phyloP scores from a whole-genome alignment of 2,113 vertebrate genomes.

The Cyprinodon brontotheroides region DNA sequence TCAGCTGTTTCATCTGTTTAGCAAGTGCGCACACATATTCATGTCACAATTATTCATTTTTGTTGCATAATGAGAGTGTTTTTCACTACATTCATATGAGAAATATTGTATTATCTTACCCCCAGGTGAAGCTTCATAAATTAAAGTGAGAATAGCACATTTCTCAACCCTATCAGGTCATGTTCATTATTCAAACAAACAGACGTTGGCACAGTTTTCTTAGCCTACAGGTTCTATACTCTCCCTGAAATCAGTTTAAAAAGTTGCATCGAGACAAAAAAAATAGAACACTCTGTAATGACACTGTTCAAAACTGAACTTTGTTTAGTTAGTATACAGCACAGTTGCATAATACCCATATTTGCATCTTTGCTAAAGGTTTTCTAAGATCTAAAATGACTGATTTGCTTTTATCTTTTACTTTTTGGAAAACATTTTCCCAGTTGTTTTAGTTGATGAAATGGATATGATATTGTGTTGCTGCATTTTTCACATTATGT shows the following conservation, averaged over 20 bases:
- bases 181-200: constrained; percentile 70
- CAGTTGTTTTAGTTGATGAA: not conserved
- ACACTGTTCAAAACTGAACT: constrained; percentile 35
- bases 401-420: not conserved
- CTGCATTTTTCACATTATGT: constrained; percentile 9
- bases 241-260: constrained; percentile 52
- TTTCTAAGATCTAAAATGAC: constrained; percentile 10
- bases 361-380: constrained; percentile 16
- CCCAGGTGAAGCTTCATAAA: constrained; percentile 60
- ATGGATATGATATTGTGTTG: not conserved
- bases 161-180: constrained; percentile 66
- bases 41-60: constrained; percentile 47
- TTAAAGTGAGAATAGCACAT: constrained; percentile 55
- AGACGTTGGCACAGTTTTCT: constrained; percentile 63
- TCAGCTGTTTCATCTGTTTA: constrained; percentile 20
- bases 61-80: constrained; percentile 32
- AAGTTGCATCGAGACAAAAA: constrained; percentile 43
- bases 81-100: constrained; percentile 50
- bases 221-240: constrained; percentile 46
- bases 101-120: constrained; percentile 56
- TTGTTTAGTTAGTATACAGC: constrained; percentile 11
- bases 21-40: constrained; percentile 22
- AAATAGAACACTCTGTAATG: constrained; percentile 32
- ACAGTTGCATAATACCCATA: constrained; percentile 7
- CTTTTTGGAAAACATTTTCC: constrained; percentile 2